These are phyloP conservation scores for Magallana nippona DNA, from an alignment of 2,888 invertebrate species.

Conservation along the genomic window DNA sequence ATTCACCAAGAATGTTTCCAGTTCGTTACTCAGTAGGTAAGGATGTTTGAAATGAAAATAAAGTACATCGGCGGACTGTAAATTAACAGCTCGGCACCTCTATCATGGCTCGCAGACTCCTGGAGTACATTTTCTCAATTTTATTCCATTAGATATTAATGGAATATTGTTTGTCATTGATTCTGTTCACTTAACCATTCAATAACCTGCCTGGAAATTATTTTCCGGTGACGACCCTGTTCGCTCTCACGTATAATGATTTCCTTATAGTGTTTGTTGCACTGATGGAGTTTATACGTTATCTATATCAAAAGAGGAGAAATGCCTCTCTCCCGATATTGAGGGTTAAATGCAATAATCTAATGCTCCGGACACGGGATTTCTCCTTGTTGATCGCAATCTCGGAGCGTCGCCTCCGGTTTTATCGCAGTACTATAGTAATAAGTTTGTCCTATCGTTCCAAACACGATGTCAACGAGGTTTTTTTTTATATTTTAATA, in stretches of 20 bases:
- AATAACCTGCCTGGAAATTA: slow-evolving; percentile 24
- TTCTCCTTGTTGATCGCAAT: no score
- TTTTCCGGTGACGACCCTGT: neutral
- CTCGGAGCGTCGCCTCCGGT: no score
- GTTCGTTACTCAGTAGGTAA: neutral
- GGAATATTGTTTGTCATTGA: slow-evolving; percentile 10
- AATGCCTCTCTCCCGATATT: no score
- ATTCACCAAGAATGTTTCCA: slow-evolving; percentile 4
- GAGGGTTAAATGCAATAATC: no score
- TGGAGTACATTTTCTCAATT: slow-evolving; percentile 28
- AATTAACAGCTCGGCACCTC: slow-evolving; percentile 25
- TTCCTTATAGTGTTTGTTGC: neutral
- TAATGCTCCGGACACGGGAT: no score
- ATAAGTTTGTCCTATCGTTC: no score
- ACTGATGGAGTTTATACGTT: neutral
- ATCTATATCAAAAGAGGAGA: no score
- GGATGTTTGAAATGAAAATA: neutral
- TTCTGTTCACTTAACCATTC: slow-evolving; percentile 25
- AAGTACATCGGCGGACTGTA: neutral
- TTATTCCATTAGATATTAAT: slow-evolving; percentile 24
- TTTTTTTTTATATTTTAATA: no score
- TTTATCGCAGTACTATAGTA: no score
- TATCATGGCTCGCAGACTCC: neutral
- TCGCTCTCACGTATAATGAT: neutral
- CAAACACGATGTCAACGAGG: no score